phyloP scores from a whole-genome alignment of 2,797 vertebrate genomes.

The Muscicapa comitata region DNA sequence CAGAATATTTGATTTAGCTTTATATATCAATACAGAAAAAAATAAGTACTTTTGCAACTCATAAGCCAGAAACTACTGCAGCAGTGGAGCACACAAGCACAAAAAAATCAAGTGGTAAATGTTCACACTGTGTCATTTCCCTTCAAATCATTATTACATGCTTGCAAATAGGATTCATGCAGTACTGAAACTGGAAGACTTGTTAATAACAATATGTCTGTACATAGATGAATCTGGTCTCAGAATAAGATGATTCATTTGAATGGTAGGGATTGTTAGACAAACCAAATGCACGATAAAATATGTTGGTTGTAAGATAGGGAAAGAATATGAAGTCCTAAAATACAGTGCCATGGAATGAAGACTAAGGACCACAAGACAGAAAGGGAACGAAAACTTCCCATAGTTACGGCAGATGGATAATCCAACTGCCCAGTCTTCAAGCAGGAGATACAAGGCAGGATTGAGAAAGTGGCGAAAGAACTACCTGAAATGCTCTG shows the following conservation, averaged over 20 bases:
- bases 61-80: not conserved
- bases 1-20: not conserved
- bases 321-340: not conserved
- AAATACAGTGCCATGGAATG: not conserved
- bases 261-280: not conserved
- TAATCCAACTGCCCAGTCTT: not conserved
- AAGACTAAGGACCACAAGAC: not conserved
- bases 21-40: not conserved
- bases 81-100: not conserved
- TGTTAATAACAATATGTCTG: not conserved
- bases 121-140: not conserved
- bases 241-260: not conserved
- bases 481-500: not conserved
- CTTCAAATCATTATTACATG: not conserved
- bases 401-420: rapidly evolving
- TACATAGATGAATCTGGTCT: not conserved
- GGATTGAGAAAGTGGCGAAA: not conserved
- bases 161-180: not conserved
- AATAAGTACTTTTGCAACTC: not conserved
- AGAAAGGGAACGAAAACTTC: not conserved
- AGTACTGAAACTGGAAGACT: not conserved
- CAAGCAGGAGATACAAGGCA: not conserved
- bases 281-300: not conserved
- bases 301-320: not conserved
- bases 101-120: not conserved